Evolutionary conservation across 1,140 invertebrate species (phyloP).

Genomic region (Drosophila arizonae): DNA sequence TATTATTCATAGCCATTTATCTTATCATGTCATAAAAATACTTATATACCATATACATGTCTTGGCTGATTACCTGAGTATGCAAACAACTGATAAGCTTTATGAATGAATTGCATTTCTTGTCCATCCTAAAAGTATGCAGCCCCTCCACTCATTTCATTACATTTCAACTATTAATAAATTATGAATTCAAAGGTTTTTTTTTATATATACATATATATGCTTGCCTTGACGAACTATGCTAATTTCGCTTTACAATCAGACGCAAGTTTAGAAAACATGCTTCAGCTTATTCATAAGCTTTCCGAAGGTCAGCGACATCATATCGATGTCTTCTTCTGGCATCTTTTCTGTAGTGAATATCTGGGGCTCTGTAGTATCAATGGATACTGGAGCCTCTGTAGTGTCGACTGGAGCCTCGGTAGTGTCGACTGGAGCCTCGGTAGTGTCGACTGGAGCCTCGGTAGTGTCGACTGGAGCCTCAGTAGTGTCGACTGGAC

Average conservation of each 20-base stretch:
- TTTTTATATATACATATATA: neutral
- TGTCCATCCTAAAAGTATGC: slow-evolving; percentile 28
- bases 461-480: neutral
- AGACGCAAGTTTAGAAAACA: slow-evolving; percentile 1
- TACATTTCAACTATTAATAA: neutral
- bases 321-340: slow-evolving; percentile 25
- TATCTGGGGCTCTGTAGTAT: neutral
- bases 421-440: neutral
- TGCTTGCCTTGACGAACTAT: neutral
- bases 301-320: slow-evolving; percentile 3
- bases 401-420: neutral
- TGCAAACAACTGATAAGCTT: slow-evolving; percentile 6
- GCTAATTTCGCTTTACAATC: neutral
- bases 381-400: neutral
- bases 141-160: neutral
- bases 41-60: neutral
- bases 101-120: neutral
- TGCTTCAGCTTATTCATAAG: slow-evolving; percentile 9
- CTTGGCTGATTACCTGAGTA: neutral
- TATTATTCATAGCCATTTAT: no score
- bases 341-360: slow-evolving; percentile 8
- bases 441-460: neutral
- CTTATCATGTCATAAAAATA: slow-evolving; percentile 4
- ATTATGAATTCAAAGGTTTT: neutral
- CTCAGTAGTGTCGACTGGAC: neutral